These are phyloP conservation scores for Sebastes miniatus DNA, from an alignment of 2,797 vertebrate species.

Conservation along the genomic window DNA sequence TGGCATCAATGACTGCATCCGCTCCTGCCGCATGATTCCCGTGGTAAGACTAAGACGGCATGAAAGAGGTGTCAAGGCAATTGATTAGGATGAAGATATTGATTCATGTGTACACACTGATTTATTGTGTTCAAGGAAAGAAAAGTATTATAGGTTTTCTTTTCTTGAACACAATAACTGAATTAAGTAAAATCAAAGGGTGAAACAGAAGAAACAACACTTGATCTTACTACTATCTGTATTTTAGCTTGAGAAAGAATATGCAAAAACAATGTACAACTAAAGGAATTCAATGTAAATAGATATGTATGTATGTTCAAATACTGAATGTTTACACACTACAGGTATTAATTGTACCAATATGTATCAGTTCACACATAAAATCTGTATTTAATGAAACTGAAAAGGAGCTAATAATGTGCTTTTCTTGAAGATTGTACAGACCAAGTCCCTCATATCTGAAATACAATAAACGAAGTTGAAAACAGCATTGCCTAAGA, in stretches of 20 bases:
- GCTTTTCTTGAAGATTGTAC: too few species aligned
- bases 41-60: constrained; percentile 35
- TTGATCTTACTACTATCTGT: not conserved
- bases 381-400: not conserved
- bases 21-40: constrained; percentile 72
- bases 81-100: not conserved
- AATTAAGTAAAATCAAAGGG: too few species aligned
- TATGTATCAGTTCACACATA: not conserved
- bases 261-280: not conserved
- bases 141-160: not conserved
- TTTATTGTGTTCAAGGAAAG: not conserved
- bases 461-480: not conserved
- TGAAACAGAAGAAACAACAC: not conserved
- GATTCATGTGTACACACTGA: not conserved
- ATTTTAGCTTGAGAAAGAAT: not conserved
- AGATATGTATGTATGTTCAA: not conserved
- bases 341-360: not conserved
- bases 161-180: not conserved
- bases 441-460: not conserved
- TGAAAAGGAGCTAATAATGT: not conserved
- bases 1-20: constrained; percentile 70
- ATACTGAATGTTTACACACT: not conserved
- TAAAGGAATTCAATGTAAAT: not conserved
- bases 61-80: not conserved
- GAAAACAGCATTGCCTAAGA: not conserved